Conservation (phyloP, 2,888 invertebrate genomes). For the Microdon myrmicae region DNA sequence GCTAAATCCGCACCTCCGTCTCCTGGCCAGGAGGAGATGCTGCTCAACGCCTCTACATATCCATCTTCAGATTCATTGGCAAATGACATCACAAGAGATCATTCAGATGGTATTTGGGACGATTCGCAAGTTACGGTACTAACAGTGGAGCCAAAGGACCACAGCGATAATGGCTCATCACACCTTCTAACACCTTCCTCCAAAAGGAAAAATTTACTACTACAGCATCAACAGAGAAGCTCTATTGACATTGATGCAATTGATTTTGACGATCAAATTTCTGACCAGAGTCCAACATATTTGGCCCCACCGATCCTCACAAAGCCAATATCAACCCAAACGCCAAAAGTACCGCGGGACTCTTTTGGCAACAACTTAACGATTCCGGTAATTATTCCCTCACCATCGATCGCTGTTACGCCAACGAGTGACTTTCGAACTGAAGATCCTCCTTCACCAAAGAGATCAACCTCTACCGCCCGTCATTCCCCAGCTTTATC, state of each 20-base stretch:
- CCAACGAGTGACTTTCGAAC: conserved; percentile 60
- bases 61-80: conserved; percentile 85
- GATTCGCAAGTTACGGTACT: conserved; percentile 88
- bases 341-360: conserved; percentile 44
- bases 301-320: conserved; percentile 30
- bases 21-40: conserved; percentile 69
- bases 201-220: conserved; percentile 78
- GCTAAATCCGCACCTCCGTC: conserved; percentile 76
- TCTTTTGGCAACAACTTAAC: conserved; percentile 39
- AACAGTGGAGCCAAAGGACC: conserved; percentile 71
- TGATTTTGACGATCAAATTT: conserved; percentile 75
- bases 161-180: conserved; percentile 68
- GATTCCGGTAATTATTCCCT: conserved; percentile 37
- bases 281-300: conserved; percentile 68
- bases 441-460: conserved; percentile 21
- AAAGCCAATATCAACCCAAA: conserved; percentile 28
- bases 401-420: conserved; percentile 72
- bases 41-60: conserved; percentile 75
- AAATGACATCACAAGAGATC: conserved; percentile 81
- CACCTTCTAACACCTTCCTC: conserved; percentile 81
- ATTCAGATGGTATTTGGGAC: conserved; percentile 89
- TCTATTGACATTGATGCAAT: conserved; percentile 86
- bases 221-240: conserved; percentile 87
- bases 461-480: conserved; percentile 10
- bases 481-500: conserved; percentile 29